Base-by-base conservation (phyloP, 2,797 vertebrate genomes). In the Babyrousa celebensis region DNA sequence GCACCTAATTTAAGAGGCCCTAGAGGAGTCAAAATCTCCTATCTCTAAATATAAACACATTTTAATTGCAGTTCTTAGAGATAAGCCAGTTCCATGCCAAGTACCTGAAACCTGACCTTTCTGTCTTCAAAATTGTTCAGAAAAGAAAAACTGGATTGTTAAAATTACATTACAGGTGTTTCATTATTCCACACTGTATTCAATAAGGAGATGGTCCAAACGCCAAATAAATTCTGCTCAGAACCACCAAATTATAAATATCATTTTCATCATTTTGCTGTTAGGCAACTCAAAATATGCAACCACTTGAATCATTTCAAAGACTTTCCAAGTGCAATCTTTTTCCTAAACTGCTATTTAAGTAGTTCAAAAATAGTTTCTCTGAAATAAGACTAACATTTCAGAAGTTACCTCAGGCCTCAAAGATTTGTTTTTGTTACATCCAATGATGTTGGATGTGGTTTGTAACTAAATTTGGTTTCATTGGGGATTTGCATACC, bases 151-250 rank as follows among this genome's bases (percentile, higher is more conserved):
- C 4, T 54, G 7, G 21, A 23, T n/a, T 91, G 63, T 74, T 70
- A 86, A 97, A 93, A 93, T 92, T 96, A 32, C 8, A 6, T 16
- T 71, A 2, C 2, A 78, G 23, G n/a, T 83, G 54, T 84, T 87
- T 92, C 77, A 89, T 89, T 85, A 87, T 85, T 72, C 54, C 5
- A 83, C 12, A 85, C 7, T 9, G 17, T 40, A 85, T 88, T 83
- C 43, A 87, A 67, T 27, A 83, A 87, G 27, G 4, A 93, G 32
- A 40, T 12, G 21, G 40, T 89, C 52, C 60, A n/a, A 96, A 92
- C 54, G 96, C 94, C 14, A 97, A 62, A 88, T 87, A 68, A 91
- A 12, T 94, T 43, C 17, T 96, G 12, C 54, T 94, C 96, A 85
- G 89, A 84, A 71, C 67, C 95, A 82, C 77, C 82, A 40, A 96